A percentile compares a stretch with the other conserved stretches of the same genome.
These are phyloP conservation scores for Acrocephalus arundinaceus DNA, from an alignment of 2,113 vertebrate genomes.

Conservation along the genomic window DNA sequence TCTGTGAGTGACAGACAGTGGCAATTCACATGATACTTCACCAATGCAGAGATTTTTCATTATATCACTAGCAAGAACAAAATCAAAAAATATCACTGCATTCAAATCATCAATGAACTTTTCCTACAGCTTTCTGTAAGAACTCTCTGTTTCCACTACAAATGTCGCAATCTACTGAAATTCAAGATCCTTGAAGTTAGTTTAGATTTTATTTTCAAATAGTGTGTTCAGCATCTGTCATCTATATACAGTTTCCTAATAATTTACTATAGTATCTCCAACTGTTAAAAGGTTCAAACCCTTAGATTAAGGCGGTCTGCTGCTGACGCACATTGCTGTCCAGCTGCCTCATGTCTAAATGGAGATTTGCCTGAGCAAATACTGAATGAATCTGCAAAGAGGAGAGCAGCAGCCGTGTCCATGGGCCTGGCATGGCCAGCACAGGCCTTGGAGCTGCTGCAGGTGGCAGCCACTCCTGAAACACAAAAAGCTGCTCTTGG, in stretches of 20 bases:
- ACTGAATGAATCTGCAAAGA: not conserved
- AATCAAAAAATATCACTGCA: not conserved
- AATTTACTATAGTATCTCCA: not conserved
- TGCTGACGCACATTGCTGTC: not conserved
- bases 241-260: not conserved
- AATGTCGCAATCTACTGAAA: not conserved
- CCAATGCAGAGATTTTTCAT: not conserved
- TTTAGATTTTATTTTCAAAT: not conserved
- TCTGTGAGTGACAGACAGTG: not conserved
- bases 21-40: not conserved
- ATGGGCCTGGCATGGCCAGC: not conserved
- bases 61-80: not conserved
- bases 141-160: not conserved
- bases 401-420: not conserved
- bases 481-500: not conserved
- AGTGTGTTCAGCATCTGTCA: not conserved
- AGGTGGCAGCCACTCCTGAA: not conserved
- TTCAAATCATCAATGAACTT: not conserved
- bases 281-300: not conserved
- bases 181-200: not conserved
- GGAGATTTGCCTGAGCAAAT: not conserved
- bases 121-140: not conserved
- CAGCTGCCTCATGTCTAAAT: not conserved
- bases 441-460: not conserved
- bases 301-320: rapidly evolving